A percentile compares a stretch with the other conserved stretches of the same genome.
phyloP scores from a whole-genome alignment of 2,888 invertebrate genomes.

The Hirtodrosophila alboralis region DNA sequence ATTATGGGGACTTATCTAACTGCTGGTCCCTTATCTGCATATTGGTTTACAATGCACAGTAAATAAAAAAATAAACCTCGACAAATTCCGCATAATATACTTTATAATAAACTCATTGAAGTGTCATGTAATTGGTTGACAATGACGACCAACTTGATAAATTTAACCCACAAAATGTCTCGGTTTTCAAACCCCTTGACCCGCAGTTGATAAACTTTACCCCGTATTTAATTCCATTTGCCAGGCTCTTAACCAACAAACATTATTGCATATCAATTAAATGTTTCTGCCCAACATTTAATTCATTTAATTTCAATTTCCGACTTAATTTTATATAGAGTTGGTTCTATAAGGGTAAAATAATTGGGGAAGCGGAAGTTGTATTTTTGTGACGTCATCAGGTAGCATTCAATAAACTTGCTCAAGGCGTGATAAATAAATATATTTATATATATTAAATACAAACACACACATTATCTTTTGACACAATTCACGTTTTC shows the following conservation, averaged over 20 bases:
- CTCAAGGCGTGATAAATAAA: slow-evolving; percentile 25
- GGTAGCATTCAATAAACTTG: slow-evolving; percentile 27
- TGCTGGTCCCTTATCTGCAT: slow-evolving; percentile 67
- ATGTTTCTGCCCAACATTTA: slow-evolving; percentile 47
- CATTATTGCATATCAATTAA: slow-evolving; percentile 52
- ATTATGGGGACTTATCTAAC: slow-evolving; percentile 54
- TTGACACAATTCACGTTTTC: slow-evolving; percentile 57
- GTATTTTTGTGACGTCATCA: slow-evolving; percentile 40
- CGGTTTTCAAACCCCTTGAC: slow-evolving; percentile 43
- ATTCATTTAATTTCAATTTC: slow-evolving; percentile 65
- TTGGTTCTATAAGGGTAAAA: too few species aligned
- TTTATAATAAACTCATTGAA: slow-evolving; percentile 50
- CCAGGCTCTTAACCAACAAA: slow-evolving; percentile 11
- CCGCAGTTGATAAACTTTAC: slow-evolving; percentile 46
- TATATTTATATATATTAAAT: slow-evolving; percentile 22
- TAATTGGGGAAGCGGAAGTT: slow-evolving; percentile 42
- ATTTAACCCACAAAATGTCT: neutral
- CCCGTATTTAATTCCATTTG: too few species aligned
- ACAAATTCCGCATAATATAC: slow-evolving; percentile 34
- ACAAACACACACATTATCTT: slow-evolving; percentile 53
- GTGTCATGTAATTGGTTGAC: slow-evolving; percentile 52
- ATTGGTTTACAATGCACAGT: slow-evolving; percentile 58
- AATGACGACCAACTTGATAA: slow-evolving; percentile 35
- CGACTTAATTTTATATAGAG: slow-evolving; percentile 57
- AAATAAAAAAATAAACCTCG: slow-evolving; percentile 11